phyloP scores from a whole-genome alignment of 2,113 vertebrate genomes.

The Xerus inauris region DNA sequence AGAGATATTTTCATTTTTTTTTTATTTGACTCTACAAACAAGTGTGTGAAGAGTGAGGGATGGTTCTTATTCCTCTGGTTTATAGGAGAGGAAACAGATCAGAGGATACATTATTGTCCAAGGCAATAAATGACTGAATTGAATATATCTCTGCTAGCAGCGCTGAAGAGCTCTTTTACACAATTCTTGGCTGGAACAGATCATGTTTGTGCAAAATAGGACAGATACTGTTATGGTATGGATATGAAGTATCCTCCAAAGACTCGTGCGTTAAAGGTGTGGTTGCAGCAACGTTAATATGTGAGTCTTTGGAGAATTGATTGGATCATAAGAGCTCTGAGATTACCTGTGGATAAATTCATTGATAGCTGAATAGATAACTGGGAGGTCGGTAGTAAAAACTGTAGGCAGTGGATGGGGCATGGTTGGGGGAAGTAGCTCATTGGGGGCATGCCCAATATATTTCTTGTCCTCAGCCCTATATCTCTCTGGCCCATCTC shows the following conservation, averaged over 20 bases:
- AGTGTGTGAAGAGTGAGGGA: background rate
- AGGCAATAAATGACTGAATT: background rate
- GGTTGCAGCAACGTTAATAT: background rate
- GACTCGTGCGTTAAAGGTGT: background rate
- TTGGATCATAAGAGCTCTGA: background rate
- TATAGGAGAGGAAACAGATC: background rate
- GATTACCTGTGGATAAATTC: background rate
- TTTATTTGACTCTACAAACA: background rate
- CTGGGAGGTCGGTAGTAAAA: background rate
- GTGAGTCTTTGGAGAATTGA: background rate
- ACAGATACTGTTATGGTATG: background rate
- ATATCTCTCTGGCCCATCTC: too few species aligned
- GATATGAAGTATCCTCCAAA: background rate
- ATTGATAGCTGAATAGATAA: background rate
- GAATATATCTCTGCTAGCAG: background rate
- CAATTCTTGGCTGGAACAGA: background rate
- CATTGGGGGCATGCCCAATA: background rate
- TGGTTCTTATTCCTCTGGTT: background rate
- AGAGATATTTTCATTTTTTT: background rate
- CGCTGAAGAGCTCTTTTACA: background rate
- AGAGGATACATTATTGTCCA: background rate
- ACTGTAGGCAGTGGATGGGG: background rate
- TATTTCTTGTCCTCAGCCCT: background rate
- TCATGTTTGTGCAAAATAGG: background rate
- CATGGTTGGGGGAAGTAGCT: background rate